Evolutionary conservation across 2,888 invertebrate species (phyloP), one percentile per base, ranked within the genome.

Genomic region (Horisme vitalbata): DNA sequence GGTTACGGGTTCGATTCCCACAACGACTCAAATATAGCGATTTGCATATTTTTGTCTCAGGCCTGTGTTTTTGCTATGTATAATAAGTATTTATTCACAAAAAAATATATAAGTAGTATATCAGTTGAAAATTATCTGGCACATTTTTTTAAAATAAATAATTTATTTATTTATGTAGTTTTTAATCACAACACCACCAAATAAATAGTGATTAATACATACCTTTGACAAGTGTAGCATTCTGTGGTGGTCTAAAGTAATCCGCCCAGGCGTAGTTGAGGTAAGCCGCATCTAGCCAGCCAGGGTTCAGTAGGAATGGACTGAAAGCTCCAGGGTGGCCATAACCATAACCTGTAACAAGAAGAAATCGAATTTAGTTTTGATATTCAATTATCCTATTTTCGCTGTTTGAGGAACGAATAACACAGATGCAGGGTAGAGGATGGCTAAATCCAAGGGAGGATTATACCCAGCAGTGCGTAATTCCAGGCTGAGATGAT

Each of bases 211-310:
- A 1, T 36, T n/a, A 18, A 38, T 35, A 55, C 52, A 38, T 77
- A 91, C 93, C 92, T 92, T 94, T 94, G 31, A 93, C 80, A 53
- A 94, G 79, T 2, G 92, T 45, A 23, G 79, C 71, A 15, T 78
- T 60, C 44, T 73, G 74, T 3, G 91, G 91, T 45, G 90, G 89
- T 65, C 91, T 85, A 78, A 95, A 93, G 75, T 95, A 95, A 70
- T 95, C 95, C 0, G 90, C 91, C 87, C 93, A 93, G 31, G 94
- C 93, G 75, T 95, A 95, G 65, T 93, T 93, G 82, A 96, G 92
- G 77, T 95, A 96, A 3, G 95, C 94, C 1, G 95, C 94, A 71
- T 97, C 97, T 61, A 97, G 82, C 95, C 96, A 96, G 21, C 94
- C 94, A 0, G 96, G 94, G 69, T 95, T 95, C 45, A 96, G 83